Evolutionary conservation across 2,888 invertebrate species (phyloP).

Genomic region (Ariolimax columbianus): DNA sequence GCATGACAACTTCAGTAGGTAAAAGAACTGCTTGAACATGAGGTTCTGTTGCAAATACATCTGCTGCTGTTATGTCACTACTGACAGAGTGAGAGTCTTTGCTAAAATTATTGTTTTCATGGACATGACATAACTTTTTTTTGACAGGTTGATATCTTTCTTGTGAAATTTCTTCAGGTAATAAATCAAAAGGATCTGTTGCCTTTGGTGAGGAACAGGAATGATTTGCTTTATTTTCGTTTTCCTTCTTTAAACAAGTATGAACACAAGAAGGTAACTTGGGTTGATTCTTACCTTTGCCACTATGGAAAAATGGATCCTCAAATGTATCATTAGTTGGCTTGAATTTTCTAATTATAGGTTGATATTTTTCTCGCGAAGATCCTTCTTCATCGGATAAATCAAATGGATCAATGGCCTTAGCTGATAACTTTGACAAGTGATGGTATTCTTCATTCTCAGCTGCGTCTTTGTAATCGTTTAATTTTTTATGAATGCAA

Average conservation of each 20-base stretch:
- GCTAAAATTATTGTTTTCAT: neutral
- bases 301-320: neutral
- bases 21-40: neutral
- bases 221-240: neutral
- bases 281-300: neutral
- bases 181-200: conserved; percentile 22
- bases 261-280: neutral
- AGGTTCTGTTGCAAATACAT: neutral
- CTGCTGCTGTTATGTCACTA: neutral
- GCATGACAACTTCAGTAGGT: neutral
- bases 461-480: neutral
- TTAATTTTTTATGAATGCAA: neutral
- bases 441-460: neutral
- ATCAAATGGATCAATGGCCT: neutral
- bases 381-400: neutral
- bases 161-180: neutral
- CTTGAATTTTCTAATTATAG: neutral
- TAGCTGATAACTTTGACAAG: neutral
- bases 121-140: neutral
- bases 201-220: neutral
- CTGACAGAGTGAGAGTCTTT: neutral
- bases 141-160: conserved; percentile 1
- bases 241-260: neutral
- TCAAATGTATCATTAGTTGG: neutral
- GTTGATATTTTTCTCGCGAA: conserved; percentile 8